Conservation (phyloP, 2,797 vertebrate species). For the Benthosema pterotum region DNA sequence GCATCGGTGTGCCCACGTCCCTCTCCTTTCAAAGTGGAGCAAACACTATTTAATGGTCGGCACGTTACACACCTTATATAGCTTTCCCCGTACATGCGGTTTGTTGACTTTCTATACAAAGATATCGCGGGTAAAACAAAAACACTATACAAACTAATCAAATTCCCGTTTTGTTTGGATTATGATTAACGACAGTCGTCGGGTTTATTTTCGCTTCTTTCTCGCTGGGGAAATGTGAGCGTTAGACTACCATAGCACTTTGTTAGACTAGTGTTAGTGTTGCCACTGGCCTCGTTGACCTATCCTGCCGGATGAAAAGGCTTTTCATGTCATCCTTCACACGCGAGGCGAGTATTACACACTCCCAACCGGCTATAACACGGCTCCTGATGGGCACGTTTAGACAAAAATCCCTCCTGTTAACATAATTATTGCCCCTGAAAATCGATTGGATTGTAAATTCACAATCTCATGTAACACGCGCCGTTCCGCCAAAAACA, state of each 20-base stretch:
- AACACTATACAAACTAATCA: not conserved
- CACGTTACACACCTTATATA: conserved; percentile 20
- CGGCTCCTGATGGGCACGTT: conserved; percentile 29
- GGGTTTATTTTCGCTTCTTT: conserved; percentile 68
- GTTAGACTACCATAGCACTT: too few species aligned
- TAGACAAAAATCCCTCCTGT: conserved; percentile 26
- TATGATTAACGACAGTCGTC: conserved; percentile 51
- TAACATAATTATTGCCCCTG: too few species aligned
- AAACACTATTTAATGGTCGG: conserved; percentile 46
- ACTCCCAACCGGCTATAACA: too few species aligned
- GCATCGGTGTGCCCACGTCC: conserved; percentile 44
- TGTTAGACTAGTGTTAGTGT: conserved; percentile 60
- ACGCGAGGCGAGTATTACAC: conserved; percentile 53
- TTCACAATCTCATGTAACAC: not conserved
- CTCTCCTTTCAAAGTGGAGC: conserved; percentile 31
- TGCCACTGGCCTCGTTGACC: conserved; percentile 70
- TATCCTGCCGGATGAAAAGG: conserved; percentile 70
- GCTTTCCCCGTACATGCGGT: not conserved
- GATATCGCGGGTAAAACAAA: not conserved
- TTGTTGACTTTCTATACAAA: conserved; percentile 12
- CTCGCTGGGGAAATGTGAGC: conserved; percentile 40
- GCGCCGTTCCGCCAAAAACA: too few species aligned
- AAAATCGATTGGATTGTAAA: not conserved
- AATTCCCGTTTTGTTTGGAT: conserved; percentile 19
- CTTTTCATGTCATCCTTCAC: conserved; percentile 76